Conservation (phyloP, 2,113 vertebrate genomes). For the Callocephalon fimbriatum region DNA sequence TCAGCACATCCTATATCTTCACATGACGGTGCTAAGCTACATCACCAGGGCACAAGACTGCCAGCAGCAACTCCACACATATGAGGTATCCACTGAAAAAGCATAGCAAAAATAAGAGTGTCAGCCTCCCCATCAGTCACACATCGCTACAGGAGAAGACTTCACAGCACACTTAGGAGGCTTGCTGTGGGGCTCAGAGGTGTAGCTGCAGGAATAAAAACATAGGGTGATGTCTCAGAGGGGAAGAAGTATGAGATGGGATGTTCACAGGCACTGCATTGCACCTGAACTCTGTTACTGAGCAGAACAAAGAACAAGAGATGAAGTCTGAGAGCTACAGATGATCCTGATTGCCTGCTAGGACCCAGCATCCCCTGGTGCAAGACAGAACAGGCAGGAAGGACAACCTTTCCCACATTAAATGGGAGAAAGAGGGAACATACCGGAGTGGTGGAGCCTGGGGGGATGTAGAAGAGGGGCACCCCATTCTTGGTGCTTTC, state of each 20-base stretch:
- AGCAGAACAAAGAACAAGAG: not conserved
- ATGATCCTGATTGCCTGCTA: not conserved
- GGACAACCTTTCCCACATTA: not conserved
- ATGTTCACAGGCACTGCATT: not conserved
- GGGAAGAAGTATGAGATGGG: not conserved
- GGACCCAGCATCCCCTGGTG: not conserved
- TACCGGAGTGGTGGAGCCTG: slow-evolving; percentile 95
- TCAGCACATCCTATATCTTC: not conserved
- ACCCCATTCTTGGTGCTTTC: slow-evolving; percentile 98
- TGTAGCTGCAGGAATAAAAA: not conserved
- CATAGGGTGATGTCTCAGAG: not conserved
- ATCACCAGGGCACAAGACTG: not conserved
- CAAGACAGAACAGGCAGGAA: not conserved
- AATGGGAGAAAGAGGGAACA: not conserved
- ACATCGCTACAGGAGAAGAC: not conserved
- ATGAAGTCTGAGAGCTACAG: not conserved
- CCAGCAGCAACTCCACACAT: not conserved
- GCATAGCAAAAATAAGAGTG: accelerated
- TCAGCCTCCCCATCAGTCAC: not conserved
- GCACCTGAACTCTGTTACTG: not conserved
- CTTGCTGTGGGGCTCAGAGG: not conserved
- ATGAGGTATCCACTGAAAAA: not conserved
- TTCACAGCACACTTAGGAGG: not conserved
- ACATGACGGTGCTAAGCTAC: not conserved
- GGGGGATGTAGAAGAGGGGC: slow-evolving; percentile 97